Evolutionary conservation across 2,888 invertebrate genomes (phyloP), one percentile per base, ranked within the genome.

Genomic region (Aplocera efformata): DNA sequence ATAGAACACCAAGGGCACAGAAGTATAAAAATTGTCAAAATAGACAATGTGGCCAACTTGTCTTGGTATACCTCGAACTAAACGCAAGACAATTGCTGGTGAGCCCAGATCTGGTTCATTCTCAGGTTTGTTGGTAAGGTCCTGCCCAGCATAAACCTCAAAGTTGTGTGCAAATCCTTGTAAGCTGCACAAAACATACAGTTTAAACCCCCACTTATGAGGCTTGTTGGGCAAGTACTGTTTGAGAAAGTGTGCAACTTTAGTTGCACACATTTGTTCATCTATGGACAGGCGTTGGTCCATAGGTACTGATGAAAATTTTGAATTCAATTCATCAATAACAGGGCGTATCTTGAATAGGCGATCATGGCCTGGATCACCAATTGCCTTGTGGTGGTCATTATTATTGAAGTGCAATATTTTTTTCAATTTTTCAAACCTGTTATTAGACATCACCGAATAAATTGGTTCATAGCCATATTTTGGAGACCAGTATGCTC

Each of bases 371-470:
- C 58, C 41, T 38, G 53, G 53, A 37, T 58, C 53, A 20, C 51
- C 59, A 29, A 20, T 51, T 21, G 53, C 65, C 30, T 58, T 50
- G 55, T 65, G 59, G 40, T 55, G 49, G 6, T 54, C 48, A 30
- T 69, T 62, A 42, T 67, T 48, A 25, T 65, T 66, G 54, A 67
- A 60, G 51, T 67, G 69, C n/a, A n/a, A n/a, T n/a, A n/a, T n/a
- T n/a, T n/a, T n/a, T n/a, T n/a, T n/a, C n/a, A n/a, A n/a, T n/a
- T n/a, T n/a, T n/a, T n/a, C n/a, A n/a, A n/a, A n/a, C n/a, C n/a
- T n/a, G n/a, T n/a, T n/a, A n/a, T n/a, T n/a, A 67, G 37, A 42
- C 52, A 41, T 51, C 35, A 42, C 3, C 58, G 34, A 48, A 66
- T 67, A 56, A 67, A 68, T 60, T 58, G 20, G 49, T 57, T 57